Base-by-base conservation (phyloP, 2,113 vertebrate genomes). In the Zootoca vivipara region DNA sequence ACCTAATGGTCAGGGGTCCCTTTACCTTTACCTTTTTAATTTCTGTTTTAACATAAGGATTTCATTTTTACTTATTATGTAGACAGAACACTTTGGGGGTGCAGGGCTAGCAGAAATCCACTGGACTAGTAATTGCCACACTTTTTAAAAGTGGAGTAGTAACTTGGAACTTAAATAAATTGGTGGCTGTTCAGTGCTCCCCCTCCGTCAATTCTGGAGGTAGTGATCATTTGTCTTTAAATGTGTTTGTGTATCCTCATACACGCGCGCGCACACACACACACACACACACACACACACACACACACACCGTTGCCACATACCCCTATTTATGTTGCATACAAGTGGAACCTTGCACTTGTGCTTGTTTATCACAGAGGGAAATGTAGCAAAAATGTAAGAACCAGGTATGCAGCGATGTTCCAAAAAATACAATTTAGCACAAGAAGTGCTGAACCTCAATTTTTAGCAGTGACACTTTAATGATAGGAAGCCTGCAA, bases 401-500 rank as follows among this genome's bases (percentile, higher is more conserved):
- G 92, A 97, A 94, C 62, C 93, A 96, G 94, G 95, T 96, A 93
- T 95, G 92, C 93, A 85, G n/a, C 89, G 90, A 89, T 95, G 92
- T 95, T 96, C 89, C 90, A 92, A 95, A 93, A 96, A 97, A 96
- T 94, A 95, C 93, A 94, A 96, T 97, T 97, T 97, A 96, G 96
- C 93, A 95, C 93, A 94, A 96, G 96, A 97, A 96, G 95, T 96
- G 96, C 97, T 97, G 96, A 97, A 97, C 96, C 91, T 97, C 97
- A 96, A 95, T 97, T 97, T 97, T 97, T 97, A 97, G 96, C 95
- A 95, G 95, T 97, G 97, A 97, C 97, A 97, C 97, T 97, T 97
- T 97, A 97, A 97, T 98, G 97, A 97, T 97, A 96, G 97, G 96
- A 97, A 97, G 96, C 95, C 96, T 97, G 96, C 95, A 96, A 97